A percentile compares a stretch with the other conserved stretches of the same genome.
phyloP scores from a whole-genome alignment of 2,888 invertebrate genomes.

The Oeneis ivallda region DNA sequence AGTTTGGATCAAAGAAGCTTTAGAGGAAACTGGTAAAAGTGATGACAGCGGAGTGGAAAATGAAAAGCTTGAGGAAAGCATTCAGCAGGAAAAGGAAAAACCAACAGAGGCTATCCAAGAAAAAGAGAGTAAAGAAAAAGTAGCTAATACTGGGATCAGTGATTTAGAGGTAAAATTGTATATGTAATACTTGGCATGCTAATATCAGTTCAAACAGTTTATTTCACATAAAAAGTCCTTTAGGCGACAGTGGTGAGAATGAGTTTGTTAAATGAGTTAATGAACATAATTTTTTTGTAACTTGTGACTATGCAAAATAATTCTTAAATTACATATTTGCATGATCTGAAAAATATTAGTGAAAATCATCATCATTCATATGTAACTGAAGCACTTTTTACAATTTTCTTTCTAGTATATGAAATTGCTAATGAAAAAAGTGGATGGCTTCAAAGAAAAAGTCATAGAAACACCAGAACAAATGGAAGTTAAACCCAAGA shows the following conservation, averaged over 20 bases:
- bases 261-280: no score
- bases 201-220: no score
- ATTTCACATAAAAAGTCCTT: no score
- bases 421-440: constrained; percentile 84
- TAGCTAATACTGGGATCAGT: constrained; percentile 87
- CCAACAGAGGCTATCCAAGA: constrained; percentile 37
- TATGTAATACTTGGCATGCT: neutral
- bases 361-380: no score
- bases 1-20: constrained; percentile 67
- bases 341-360: no score
- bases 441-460: constrained; percentile 48
- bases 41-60: constrained; percentile 64
- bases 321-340: no score
- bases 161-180: constrained; percentile 85
- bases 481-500: constrained; percentile 58
- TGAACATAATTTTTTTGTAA: no score
- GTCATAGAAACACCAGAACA: constrained; percentile 48
- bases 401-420: constrained; percentile 82
- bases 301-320: no score
- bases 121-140: constrained; percentile 67
- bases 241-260: no score
- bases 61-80: constrained; percentile 47
- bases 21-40: constrained; percentile 59
- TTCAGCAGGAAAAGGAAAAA: constrained; percentile 41
- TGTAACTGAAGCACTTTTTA: no score